phyloP scores from a whole-genome alignment of 1,140 invertebrate species.

The Hydropsyche tenuis region DNA sequence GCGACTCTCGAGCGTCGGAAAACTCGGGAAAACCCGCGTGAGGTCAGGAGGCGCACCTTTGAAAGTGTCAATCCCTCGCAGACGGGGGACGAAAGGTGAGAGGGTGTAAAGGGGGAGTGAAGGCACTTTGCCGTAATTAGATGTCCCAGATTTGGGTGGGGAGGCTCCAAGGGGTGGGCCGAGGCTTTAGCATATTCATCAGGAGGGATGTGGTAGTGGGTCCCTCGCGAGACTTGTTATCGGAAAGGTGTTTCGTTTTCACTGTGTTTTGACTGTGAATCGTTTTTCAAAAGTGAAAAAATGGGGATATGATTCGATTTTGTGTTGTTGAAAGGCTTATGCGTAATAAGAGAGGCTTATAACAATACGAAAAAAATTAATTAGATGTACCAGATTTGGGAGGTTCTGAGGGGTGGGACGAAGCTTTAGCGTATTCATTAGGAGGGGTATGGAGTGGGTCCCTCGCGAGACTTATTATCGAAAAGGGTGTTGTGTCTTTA shows the following conservation, averaged over 20 bases:
- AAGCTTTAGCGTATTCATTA: no score
- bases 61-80: neutral
- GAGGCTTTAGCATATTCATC: conserved; percentile 9
- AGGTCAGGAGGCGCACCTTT: conserved; percentile 13
- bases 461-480: no score
- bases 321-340: no score
- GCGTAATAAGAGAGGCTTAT: no score
- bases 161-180: neutral
- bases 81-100: neutral
- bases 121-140: conserved; percentile 23
- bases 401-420: no score
- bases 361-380: no score
- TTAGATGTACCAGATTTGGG: no score
- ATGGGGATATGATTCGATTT: no score
- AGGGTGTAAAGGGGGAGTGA: neutral
- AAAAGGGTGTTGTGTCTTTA: no score
- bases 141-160: conserved; percentile 20
- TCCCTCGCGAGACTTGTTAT: conserved; percentile 36
- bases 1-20: no score
- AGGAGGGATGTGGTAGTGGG: neutral
- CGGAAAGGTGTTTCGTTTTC: conserved; percentile 37
- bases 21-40: neutral
- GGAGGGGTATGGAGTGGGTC: no score
- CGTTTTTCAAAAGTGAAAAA: conserved; percentile 32
- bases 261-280: conserved; percentile 45